Evolutionary conservation across 2,888 invertebrate genomes (phyloP), one percentile per base, ranked within the genome.

Genomic region (Cephalotes varians): DNA sequence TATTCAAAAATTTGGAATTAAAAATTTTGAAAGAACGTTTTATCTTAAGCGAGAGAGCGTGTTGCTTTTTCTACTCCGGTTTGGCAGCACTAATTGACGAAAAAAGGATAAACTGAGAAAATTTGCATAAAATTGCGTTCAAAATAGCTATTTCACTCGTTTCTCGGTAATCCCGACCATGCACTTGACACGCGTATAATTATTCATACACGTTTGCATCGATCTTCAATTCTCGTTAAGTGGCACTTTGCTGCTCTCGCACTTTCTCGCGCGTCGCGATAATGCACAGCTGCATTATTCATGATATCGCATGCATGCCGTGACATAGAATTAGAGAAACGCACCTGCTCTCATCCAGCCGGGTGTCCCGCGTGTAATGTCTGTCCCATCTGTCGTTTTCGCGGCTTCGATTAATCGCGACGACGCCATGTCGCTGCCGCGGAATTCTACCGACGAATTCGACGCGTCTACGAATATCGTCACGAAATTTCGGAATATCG

Each of bases 291-390:
- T 69, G 77, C 56, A 77, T 69, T 77, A 77, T 77, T 69, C 69
- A 77, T 69, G 69, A 31, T 28, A 5, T 67, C 54, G 51, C 31
- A 40, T 58, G 58, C 56, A 31, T 10, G 21, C 44, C 67, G 54
- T 10, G 31, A 56, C 44, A 31, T 69, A 18, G 56, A 69, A 77
- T 77, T 77, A 77, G 69, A 77, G 77, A 77, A 77, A 69, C 56
- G 56, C 77, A 77, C 44, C 69, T 77, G 77, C 49, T 60, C 34
- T 47, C 67, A 34, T 31, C 54, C 12, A 28, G 37, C 56, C 47
- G 47, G 51, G 40, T 21, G 51, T 73, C 62, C 60, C 40, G 25
- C 10, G 64, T 34, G 64, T 76, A 54, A 81, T 34, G 31, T 25
- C 47, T 65, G 51, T 62, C 79, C 31, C 69, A 49, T 51, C 40